These are phyloP conservation scores for Mechanitis messenoides DNA, from an alignment of 2,888 invertebrate species.

Conservation along the genomic window DNA sequence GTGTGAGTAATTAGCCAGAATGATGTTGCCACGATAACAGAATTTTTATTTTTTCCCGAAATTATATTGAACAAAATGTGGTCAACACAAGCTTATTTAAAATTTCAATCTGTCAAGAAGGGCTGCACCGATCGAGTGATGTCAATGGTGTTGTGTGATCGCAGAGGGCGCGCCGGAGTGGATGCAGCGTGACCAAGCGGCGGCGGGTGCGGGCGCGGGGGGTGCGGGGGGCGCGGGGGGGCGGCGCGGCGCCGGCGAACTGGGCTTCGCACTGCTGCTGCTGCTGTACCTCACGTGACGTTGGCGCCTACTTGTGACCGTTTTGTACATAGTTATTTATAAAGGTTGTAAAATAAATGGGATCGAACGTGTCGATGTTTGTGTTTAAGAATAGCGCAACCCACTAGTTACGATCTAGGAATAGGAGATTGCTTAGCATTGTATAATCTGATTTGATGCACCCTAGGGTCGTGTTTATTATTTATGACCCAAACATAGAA, in stretches of 20 bases:
- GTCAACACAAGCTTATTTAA: not conserved
- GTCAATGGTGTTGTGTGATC: not conserved
- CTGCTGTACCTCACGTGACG: conserved; percentile 24
- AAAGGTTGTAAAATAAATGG: conserved; percentile 27
- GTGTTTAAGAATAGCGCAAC: conserved; percentile 9
- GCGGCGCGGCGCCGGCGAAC: conserved; percentile 25
- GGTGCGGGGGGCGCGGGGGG: conserved; percentile 31
- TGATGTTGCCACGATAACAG: not conserved
- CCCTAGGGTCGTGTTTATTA: conserved; percentile 11
- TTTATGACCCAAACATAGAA: too few relatives aligned
- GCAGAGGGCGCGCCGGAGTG: conserved; percentile 75
- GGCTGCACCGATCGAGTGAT: conserved; percentile 4
- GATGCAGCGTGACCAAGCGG: conserved; percentile 79
- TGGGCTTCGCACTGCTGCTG: conserved; percentile 16
- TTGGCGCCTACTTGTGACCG: conserved; percentile 21
- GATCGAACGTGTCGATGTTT: conserved; percentile 13
- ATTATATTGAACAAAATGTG: too few relatives aligned
- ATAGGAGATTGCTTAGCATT: conserved; percentile 1
- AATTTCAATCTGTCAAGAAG: conserved; percentile 7
- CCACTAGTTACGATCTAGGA: conserved; percentile 10
- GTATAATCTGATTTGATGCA: not conserved
- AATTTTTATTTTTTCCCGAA: not conserved
- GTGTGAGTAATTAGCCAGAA: not conserved
- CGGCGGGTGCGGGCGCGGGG: conserved; percentile 23
- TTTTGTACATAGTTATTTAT: conserved; percentile 29